phyloP scores from a whole-genome alignment of 2,797 vertebrate species.

The Hydrocynus forskahlii region DNA sequence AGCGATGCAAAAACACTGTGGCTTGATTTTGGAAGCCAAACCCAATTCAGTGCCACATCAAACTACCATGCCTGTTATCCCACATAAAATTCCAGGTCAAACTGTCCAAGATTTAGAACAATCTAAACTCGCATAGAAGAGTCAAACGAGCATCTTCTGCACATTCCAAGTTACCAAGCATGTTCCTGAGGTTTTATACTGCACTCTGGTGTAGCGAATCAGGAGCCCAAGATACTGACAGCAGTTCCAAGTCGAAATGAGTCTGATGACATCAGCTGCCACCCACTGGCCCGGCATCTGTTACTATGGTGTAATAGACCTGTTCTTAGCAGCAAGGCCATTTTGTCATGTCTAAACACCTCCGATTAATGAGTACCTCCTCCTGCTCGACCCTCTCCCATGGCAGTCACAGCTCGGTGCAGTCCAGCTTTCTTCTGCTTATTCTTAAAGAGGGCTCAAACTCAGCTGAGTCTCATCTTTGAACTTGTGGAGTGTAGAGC shows the following conservation, averaged over 20 bases:
- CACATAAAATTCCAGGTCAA: neutral
- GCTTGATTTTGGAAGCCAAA: neutral
- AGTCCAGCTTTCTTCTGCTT: constrained; percentile 56
- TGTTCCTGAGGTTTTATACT: neutral
- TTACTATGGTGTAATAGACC: constrained; percentile 48
- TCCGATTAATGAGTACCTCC: constrained; percentile 68
- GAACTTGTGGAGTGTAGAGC: constrained; percentile 76
- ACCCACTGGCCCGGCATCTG: constrained; percentile 58
- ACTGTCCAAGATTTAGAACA: neutral
- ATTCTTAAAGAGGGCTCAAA: constrained; percentile 73
- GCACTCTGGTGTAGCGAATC: neutral
- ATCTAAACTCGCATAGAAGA: neutral
- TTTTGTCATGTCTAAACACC: constrained; percentile 66
- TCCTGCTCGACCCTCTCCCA: constrained; percentile 57
- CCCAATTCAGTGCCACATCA: neutral
- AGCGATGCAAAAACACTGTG: neutral
- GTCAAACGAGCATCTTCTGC: neutral
- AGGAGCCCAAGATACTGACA: neutral
- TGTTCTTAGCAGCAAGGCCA: constrained; percentile 60
- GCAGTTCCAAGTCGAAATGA: constrained; percentile 63
- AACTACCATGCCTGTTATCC: neutral
- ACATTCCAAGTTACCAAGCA: neutral
- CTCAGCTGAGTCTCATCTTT: constrained; percentile 77
- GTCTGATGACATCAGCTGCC: constrained; percentile 31
- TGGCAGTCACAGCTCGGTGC: constrained; percentile 55